phyloP scores from a whole-genome alignment of 2,113 vertebrate species.

The Psophia crepitans region DNA sequence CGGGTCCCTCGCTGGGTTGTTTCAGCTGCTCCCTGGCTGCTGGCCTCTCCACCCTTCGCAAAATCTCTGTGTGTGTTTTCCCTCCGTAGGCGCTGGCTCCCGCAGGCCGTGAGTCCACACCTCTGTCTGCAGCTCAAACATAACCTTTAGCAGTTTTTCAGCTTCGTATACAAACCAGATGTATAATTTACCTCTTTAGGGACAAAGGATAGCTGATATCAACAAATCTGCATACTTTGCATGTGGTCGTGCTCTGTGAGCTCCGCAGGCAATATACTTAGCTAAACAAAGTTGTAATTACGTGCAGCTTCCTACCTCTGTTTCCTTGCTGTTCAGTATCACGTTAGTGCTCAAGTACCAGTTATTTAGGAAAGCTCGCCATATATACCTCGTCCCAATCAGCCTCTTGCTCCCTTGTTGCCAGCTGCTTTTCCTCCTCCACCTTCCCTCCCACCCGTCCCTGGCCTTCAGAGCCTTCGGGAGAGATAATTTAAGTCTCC shows the following conservation, averaged over 20 bases:
- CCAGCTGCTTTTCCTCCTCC: neutral
- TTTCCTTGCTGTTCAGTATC: neutral
- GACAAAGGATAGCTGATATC: neutral
- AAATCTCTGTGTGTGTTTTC: fast-evolving
- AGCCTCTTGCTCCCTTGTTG: neutral
- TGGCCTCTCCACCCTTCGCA: neutral
- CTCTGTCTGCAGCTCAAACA: neutral
- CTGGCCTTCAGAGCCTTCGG: neutral
- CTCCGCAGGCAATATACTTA: constrained; percentile 23
- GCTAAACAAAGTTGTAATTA: neutral
- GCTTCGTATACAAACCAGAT: neutral
- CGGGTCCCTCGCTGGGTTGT: neutral
- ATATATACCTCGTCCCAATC: neutral
- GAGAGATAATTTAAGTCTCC: neutral
- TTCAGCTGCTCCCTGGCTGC: neutral
- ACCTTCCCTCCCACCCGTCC: neutral
- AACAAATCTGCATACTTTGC: neutral
- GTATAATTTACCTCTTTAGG: neutral
- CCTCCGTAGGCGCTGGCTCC: neutral
- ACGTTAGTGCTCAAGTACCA: neutral
- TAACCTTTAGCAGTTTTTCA: neutral
- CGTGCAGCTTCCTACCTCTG: neutral
- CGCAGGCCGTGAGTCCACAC: neutral
- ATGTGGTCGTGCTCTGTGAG: neutral
- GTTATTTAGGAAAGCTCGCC: neutral